phyloP scores from a whole-genome alignment of 1,140 invertebrate genomes.

The Neodiprion lecontei region DNA sequence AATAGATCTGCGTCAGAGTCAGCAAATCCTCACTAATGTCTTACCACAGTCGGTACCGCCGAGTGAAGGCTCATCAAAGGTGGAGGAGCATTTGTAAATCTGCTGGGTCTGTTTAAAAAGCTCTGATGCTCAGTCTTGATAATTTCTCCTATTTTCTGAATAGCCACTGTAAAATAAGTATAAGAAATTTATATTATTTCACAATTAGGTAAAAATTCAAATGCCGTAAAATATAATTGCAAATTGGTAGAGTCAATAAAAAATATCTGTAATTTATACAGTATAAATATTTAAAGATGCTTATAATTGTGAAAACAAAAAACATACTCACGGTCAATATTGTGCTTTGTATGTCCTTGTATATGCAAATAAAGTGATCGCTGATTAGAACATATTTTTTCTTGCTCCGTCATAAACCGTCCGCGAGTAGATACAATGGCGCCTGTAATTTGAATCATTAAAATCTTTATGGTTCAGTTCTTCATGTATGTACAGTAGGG shows the following conservation, averaged over 20 bases:
- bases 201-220: too few species aligned
- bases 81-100: conserved; percentile 61
- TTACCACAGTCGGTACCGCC: conserved; percentile 54
- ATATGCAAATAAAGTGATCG: conserved; percentile 69
- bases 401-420: conserved; percentile 67
- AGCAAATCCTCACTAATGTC: conserved; percentile 17
- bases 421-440: conserved; percentile 71
- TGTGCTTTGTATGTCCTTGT: conserved; percentile 67
- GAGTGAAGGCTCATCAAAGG: conserved; percentile 63
- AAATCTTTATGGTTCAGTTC: conserved; percentile 16
- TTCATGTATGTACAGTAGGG: not conserved
- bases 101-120: conserved; percentile 57
- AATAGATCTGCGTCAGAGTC: conserved; percentile 16
- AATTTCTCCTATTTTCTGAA: conserved; percentile 69
- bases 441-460: conserved; percentile 44
- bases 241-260: too few species aligned
- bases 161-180: conserved; percentile 61
- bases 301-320: conserved; percentile 12
- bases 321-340: conserved; percentile 65
- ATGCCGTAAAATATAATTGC: too few species aligned
- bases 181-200: conserved; percentile 18
- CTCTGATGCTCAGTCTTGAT: conserved; percentile 62
- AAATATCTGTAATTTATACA: not conserved
- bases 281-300: conserved; percentile 16
- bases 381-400: conserved; percentile 64